These are phyloP conservation scores for Platanista minor DNA, from an alignment of 2,113 vertebrate species.

Conservation along the genomic window DNA sequence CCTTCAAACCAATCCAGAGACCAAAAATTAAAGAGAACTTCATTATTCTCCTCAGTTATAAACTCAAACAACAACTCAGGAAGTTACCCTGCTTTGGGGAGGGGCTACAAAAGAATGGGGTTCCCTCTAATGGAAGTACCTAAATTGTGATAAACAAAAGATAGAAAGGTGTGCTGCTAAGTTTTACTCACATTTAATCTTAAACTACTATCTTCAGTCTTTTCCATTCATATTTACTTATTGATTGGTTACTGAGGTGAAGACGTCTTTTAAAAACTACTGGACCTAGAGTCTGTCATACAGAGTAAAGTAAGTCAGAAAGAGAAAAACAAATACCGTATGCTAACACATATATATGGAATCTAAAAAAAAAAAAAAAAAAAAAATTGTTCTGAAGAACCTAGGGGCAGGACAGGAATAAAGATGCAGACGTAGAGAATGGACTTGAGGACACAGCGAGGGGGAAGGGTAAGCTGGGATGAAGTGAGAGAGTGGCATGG, in stretches of 20 bases:
- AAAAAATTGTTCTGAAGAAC: too few relatives aligned
- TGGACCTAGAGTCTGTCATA: too few relatives aligned
- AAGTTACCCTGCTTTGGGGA: background rate
- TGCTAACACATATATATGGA: too few relatives aligned
- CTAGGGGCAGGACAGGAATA: too few relatives aligned
- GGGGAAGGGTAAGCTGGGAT: too few relatives aligned
- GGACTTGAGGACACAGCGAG: too few relatives aligned
- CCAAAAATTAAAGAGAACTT: background rate
- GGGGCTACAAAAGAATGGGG: background rate
- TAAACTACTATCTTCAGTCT: background rate
- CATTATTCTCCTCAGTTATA: conserved; percentile 16
- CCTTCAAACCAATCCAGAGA: background rate
- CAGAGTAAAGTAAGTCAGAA: too few relatives aligned
- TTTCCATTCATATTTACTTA: background rate
- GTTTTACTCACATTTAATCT: background rate
- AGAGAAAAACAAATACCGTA: too few relatives aligned
- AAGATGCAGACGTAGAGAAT: too few relatives aligned
- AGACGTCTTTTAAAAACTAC: background rate
- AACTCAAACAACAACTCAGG: conserved; percentile 24
- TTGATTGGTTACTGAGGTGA: background rate
- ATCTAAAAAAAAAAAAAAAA: too few relatives aligned
- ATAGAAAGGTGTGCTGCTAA: background rate
- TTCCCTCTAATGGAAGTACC: background rate
- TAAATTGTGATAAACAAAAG: background rate
- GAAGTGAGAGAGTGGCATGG: too few relatives aligned